Base-by-base conservation (phyloP, 2,113 vertebrate genomes). In the Blennius ocellaris region DNA sequence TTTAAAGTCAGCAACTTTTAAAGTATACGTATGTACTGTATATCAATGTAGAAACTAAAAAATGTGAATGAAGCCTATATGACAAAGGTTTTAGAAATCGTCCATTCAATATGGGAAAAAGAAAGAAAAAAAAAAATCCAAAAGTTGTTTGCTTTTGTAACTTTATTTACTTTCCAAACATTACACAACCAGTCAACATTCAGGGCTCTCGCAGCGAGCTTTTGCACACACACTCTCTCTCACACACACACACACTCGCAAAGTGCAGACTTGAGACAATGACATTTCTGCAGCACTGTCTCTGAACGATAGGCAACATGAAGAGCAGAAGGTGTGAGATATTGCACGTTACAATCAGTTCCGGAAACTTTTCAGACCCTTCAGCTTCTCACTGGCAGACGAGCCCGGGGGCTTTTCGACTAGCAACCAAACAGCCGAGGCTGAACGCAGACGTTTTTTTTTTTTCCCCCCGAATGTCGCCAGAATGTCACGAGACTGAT, bases 241-340 rank as follows among this genome's bases (percentile, higher is more conserved):
- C 59, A 69, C 50, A 49, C 47, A 38, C 64, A 50, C 58, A 17
- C 63, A 37, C 69, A 36, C 69, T 66, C 55, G 1, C 57, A 90
- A 89, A 92, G 90, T 92, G 88, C 89, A 15, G 73, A 83, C 55
- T 43, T 80, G 48, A 78, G 80, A 89, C 85, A 87, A 78, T 81
- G 86, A 80, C 70, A 76, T 80, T 48, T 68, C 61, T 17, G 36
- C 63, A 61, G 62, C 86, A 88, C 54, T 50, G 83, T 85, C 89
- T 81, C 30, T 78, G 37, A 68, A 60, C 56, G 57, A 85, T 71
- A 90, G 89, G 87, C 80, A 88, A 85, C 85, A 60, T 64, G 55
- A 87, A 86, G 74, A 86, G 76, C 73, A 81, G 21, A 83, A 86
- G 63, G 63, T 84, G 72, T 66, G 70, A 65, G 81, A 76, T 91